Percentiles rank a stretch among this genome's conserved stretches.
Conservation (phyloP, 2,797 vertebrate genomes). For the Pteronotus mesoamericanus region DNA sequence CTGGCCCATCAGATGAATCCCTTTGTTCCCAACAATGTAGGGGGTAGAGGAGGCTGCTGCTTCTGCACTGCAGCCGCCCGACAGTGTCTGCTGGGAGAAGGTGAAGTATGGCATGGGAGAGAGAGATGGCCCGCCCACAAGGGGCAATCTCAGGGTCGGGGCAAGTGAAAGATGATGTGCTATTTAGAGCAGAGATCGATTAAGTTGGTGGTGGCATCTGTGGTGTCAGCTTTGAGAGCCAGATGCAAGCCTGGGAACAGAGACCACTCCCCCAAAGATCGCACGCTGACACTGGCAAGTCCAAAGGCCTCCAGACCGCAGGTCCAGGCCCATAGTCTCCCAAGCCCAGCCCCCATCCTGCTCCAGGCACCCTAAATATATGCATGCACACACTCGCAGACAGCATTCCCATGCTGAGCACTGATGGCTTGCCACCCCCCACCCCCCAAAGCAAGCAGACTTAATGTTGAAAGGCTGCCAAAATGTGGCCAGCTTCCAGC, state of each 20-base stretch:
- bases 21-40: neutral
- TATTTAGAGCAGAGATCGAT: neutral
- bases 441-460: conserved; percentile 20
- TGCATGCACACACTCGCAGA: neutral
- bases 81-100: neutral
- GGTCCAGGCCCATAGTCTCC: neutral
- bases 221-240: neutral
- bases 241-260: neutral
- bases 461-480: conserved; percentile 50
- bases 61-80: neutral
- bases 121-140: neutral
- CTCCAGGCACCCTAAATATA: neutral
- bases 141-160: neutral
- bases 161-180: neutral
- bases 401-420: conserved; percentile 39
- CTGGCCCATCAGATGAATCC: neutral
- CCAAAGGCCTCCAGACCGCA: neutral
- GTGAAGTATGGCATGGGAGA: neutral
- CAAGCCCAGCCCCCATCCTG: neutral
- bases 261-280: neutral
- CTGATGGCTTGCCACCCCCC: neutral
- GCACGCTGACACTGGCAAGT: neutral
- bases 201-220: neutral
- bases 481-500: conserved; percentile 52
- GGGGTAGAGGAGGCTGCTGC: neutral